phyloP scores from a whole-genome alignment of 2,113 vertebrate species.

The Spea bombifrons region DNA sequence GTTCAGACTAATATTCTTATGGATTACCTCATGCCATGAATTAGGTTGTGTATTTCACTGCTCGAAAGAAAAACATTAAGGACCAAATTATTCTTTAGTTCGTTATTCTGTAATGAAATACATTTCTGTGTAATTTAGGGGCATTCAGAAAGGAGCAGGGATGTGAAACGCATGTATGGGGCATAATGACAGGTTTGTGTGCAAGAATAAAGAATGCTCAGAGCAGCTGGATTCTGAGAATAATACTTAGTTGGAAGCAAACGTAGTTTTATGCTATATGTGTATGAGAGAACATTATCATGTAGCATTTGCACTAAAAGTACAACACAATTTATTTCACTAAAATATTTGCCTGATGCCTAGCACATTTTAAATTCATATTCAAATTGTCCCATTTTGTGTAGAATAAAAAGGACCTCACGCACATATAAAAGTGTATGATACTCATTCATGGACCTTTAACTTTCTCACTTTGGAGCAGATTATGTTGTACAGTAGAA shows the following conservation, averaged over 20 bases:
- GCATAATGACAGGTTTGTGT: conserved; percentile 23
- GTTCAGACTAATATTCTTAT: no score
- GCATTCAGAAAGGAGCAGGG: conserved; percentile 2
- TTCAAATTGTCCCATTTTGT: no score
- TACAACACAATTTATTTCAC: not conserved
- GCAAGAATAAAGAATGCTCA: not conserved
- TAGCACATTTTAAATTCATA: not conserved
- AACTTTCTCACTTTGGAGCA: no score
- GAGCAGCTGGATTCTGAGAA: conserved; percentile 25
- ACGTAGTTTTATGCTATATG: not conserved
- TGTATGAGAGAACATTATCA: not conserved
- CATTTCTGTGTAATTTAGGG: conserved; percentile 16
- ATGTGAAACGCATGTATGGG: not conserved
- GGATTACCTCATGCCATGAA: no score
- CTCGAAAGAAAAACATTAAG: not conserved
- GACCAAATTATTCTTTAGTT: not conserved
- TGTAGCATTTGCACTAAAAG: not conserved
- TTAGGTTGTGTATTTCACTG: no score
- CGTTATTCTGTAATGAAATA: not conserved
- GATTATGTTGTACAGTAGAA: no score
- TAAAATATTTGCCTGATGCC: not conserved
- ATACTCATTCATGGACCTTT: no score
- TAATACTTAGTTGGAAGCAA: conserved; percentile 4
- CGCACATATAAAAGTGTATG: no score
- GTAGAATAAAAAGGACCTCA: no score